These are phyloP conservation scores for Mormyrus lacerda DNA, from an alignment of 2,113 vertebrate species.

Conservation along the genomic window DNA sequence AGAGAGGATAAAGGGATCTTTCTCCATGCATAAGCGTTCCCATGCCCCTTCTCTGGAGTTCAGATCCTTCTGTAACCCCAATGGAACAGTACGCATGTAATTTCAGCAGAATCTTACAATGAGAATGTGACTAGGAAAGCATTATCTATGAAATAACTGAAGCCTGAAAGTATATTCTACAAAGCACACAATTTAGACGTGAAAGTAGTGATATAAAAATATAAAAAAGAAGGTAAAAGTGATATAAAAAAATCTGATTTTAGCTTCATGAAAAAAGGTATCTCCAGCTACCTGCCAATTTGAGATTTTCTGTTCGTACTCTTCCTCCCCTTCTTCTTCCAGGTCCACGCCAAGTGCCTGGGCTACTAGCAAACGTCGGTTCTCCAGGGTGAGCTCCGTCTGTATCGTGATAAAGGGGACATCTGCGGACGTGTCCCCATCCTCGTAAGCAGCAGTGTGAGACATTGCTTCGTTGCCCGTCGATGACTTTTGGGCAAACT, in stretches of 20 bases:
- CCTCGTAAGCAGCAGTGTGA: constrained; percentile 32
- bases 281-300: constrained; percentile 77
- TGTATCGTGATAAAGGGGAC: constrained; percentile 70
- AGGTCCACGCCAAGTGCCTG: constrained; percentile 80
- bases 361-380: constrained; percentile 72
- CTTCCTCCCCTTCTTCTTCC: constrained; percentile 62
- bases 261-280: neutral
- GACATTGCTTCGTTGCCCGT: constrained; percentile 25
- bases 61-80: constrained; percentile 73
- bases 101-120: neutral
- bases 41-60: constrained; percentile 83
- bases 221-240: neutral
- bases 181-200: neutral
- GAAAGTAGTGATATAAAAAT: neutral
- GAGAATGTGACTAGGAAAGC: neutral
- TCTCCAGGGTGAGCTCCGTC: constrained; percentile 69
- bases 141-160: neutral
- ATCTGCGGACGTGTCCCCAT: constrained; percentile 44
- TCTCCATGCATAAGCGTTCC: constrained; percentile 81
- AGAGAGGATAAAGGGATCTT: constrained; percentile 81
- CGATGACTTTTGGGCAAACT: constrained; percentile 25
- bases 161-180: neutral
- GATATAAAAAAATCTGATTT: neutral
- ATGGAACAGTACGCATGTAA: too few relatives aligned
- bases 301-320: constrained; percentile 66